Base-by-base conservation (phyloP, 35 echinoderm and acorn worm species). In the Lytechinus pictus region DNA sequence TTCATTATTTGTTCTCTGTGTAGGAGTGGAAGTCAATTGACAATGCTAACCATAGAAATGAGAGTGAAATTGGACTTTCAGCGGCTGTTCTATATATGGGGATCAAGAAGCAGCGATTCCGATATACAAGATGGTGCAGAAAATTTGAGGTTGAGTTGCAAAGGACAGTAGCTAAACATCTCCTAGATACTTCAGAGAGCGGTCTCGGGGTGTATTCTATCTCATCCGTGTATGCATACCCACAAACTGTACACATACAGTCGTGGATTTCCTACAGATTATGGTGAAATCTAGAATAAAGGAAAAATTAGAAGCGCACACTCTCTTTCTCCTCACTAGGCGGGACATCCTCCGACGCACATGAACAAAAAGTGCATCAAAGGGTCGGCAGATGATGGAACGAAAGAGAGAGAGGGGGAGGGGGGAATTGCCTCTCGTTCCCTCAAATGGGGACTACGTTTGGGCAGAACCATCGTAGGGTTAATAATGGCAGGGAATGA, bases 401-500 rank as follows among this genome's bases (percentile, higher is more conserved):
- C 2, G 27, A 58, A 13, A 58, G 56, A 58, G 56, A 10, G 56
- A 58, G 56, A 58, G 5, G 1, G 86, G 24, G 44, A 52, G 8
- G 19, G 87, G 33, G 87, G 19, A 93, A 93, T 93, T 9, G 27
- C 27, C 92, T 57, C 55, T 57, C 92, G 27, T 16, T 55, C 54
- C 55, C 55, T 57, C 92, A 93, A 57, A 93, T 90, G 88, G 88
- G 88, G 52, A 54, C 88, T 90, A 33, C 92, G 54, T 27, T 55
- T 93, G 92, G n/a, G 27, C 19, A 21, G 11, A 93, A 16, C 28
- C 54, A 93, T 27, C 92, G 11, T 55, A 93, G 92, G 92, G 92
- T 93, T 93, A 93, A 93, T 93, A 93, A 93, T 93, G 53, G 92
- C 92, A 55, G 53, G 66, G 19, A 54, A 10, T 44, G n/a, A 53